Conservation (phyloP, 2,797 vertebrate species). For the Spinibarbus caldwelli region DNA sequence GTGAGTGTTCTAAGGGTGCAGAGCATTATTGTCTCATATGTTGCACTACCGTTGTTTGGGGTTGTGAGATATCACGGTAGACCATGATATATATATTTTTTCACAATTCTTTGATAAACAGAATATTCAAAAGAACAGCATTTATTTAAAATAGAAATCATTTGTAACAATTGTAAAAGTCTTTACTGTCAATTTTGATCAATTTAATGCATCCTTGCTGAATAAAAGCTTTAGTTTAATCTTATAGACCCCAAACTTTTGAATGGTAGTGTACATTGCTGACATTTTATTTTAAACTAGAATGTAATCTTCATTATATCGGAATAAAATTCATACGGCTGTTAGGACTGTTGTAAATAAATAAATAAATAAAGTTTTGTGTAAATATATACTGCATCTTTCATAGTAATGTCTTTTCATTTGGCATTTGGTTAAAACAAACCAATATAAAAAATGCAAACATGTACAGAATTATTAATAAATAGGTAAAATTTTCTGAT, state of each 20-base stretch:
- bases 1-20: background rate
- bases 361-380: background rate
- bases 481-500: background rate
- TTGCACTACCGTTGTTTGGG: background rate
- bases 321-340: background rate
- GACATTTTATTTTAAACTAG: background rate
- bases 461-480: background rate
- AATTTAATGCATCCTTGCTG: background rate
- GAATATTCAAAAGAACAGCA: background rate
- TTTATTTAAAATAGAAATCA: background rate
- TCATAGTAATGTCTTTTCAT: background rate
- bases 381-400: background rate
- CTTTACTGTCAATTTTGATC: background rate
- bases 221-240: background rate
- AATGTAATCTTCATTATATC: background rate
- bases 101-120: background rate
- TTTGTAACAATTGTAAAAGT: background rate
- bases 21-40: background rate
- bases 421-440: background rate
- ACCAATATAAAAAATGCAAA: background rate
- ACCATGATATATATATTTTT: background rate
- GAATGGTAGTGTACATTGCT: background rate
- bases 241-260: background rate
- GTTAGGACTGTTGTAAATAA: background rate
- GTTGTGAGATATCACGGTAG: background rate